phyloP scores from a whole-genome alignment of 2,113 vertebrate species.

The Brachirus orientalis region DNA sequence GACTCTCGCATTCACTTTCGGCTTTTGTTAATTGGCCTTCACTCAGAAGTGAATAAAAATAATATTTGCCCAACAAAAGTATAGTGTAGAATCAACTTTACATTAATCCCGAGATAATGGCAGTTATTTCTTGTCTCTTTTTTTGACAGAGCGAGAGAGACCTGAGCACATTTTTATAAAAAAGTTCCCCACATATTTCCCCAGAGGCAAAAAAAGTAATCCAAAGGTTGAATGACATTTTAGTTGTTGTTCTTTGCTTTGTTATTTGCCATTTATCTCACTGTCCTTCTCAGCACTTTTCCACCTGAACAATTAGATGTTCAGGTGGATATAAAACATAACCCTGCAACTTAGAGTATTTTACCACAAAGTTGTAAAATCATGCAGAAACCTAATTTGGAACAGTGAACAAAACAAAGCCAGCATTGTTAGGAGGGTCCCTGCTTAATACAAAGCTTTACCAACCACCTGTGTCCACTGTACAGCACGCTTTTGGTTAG shows the following conservation, averaged over 20 bases:
- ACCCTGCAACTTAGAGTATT: not conserved
- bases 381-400: slow-evolving; percentile 15
- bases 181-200: too few species aligned
- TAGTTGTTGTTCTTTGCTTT: slow-evolving; percentile 15
- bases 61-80: too few species aligned
- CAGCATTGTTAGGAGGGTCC: slow-evolving; percentile 31
- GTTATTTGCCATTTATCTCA: not conserved
- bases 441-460: slow-evolving; percentile 34
- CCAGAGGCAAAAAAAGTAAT: too few species aligned
- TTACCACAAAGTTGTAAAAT: not conserved
- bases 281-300: not conserved
- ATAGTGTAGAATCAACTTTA: too few species aligned
- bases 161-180: too few species aligned
- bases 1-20: not conserved
- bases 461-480: slow-evolving; percentile 63
- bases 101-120: too few species aligned
- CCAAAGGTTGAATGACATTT: too few species aligned
- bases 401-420: slow-evolving; percentile 32
- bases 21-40: too few species aligned
- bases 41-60: too few species aligned
- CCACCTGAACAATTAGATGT: not conserved
- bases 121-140: too few species aligned
- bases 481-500: slow-evolving; percentile 46
- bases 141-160: too few species aligned
- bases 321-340: too few species aligned